Percentiles rank a stretch among this genome's conserved stretches.
Conservation (phyloP, 2,888 invertebrate species). For the Thelaira solivaga region DNA sequence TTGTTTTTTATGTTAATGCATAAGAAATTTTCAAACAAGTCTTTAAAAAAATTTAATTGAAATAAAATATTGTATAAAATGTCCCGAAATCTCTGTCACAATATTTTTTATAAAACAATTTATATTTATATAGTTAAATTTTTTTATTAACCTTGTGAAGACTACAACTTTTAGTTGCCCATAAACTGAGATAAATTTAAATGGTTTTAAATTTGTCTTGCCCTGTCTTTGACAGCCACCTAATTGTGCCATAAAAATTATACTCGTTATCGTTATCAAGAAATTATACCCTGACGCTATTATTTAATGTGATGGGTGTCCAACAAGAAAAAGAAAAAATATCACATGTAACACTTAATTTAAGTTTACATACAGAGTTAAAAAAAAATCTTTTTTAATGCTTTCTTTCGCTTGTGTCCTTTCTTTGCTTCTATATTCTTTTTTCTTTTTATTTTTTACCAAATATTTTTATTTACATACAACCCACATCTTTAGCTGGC, state of each 20-base stretch:
- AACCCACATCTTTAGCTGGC: not conserved
- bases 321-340: not conserved
- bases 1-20: too few species aligned
- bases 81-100: too few species aligned
- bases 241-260: conserved; percentile 35
- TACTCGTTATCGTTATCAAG: conserved; percentile 16
- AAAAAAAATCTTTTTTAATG: conserved; percentile 34
- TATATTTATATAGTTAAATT: not conserved
- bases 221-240: conserved; percentile 20
- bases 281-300: conserved; percentile 15
- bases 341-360: conserved; percentile 47
- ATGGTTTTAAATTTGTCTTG: conserved; percentile 17
- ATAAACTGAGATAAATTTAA: conserved; percentile 22
- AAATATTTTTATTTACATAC: not conserved
- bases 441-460: not conserved
- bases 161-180: not conserved
- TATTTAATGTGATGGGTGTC: conserved; percentile 26
- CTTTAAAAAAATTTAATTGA: too few species aligned
- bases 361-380: conserved; percentile 36
- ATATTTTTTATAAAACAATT: too few species aligned
- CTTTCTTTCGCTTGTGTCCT: not conserved
- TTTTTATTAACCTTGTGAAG: not conserved
- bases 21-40: too few species aligned
- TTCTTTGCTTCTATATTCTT: too few species aligned
- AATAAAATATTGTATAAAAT: too few species aligned